Evolutionary conservation across 2,888 invertebrate species (phyloP).

Genomic region (Cryptophagus acutangulus): DNA sequence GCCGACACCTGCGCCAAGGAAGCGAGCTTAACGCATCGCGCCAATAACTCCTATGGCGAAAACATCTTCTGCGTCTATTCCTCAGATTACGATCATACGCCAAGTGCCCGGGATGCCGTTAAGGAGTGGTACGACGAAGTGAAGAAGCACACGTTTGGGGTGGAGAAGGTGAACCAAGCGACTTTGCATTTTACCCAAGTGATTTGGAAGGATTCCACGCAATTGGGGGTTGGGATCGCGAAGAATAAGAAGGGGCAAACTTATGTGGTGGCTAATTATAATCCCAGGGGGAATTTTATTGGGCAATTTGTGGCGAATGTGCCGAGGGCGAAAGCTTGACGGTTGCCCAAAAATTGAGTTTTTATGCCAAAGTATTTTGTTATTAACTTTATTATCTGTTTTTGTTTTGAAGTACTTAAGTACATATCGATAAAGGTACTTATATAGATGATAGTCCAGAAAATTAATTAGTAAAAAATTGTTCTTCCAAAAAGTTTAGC

Average conservation of each 20-base stretch:
- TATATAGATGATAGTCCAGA: too few species aligned
- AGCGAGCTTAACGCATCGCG: slow-evolving; percentile 61
- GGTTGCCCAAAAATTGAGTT: slow-evolving; percentile 11
- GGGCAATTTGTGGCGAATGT: slow-evolving; percentile 68
- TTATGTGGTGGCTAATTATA: slow-evolving; percentile 81
- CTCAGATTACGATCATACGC: slow-evolving; percentile 51
- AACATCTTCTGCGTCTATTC: slow-evolving; percentile 57
- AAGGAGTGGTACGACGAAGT: slow-evolving; percentile 59
- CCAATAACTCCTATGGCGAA: slow-evolving; percentile 60
- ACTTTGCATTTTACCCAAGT: slow-evolving; percentile 55
- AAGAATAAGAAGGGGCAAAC: slow-evolving; percentile 70
- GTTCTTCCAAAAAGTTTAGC: too few species aligned
- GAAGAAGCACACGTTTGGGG: slow-evolving; percentile 51
- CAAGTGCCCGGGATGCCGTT: slow-evolving; percentile 53
- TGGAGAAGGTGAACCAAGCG: slow-evolving; percentile 51
- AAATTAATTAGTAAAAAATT: too few species aligned
- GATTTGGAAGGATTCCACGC: slow-evolving; percentile 64
- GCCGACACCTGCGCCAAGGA: slow-evolving; percentile 62
- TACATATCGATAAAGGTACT: too few species aligned
- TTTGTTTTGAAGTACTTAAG: too few species aligned
- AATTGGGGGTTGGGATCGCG: slow-evolving; percentile 68
- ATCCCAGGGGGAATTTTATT: slow-evolving; percentile 75
- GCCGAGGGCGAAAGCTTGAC: slow-evolving; percentile 50
- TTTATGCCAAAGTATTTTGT: too few species aligned
- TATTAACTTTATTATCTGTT: too few species aligned